A percentile compares a stretch with the other conserved stretches of the same genome.
These are phyloP conservation scores for Monodelphis domestica DNA, from an alignment of 2,797 vertebrate genomes.

Conservation along the genomic window DNA sequence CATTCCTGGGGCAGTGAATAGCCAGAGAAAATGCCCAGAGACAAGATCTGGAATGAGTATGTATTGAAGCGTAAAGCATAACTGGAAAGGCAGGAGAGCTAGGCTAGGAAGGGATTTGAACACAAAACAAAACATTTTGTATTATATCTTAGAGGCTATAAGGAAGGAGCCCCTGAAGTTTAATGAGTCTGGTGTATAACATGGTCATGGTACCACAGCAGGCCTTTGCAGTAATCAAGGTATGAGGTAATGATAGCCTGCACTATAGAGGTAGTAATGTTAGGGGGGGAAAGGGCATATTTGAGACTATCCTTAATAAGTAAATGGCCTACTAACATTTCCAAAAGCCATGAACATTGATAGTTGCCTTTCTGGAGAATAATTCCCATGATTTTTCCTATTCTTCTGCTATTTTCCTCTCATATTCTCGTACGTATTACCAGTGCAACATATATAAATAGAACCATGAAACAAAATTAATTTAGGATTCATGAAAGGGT, in stretches of 20 bases:
- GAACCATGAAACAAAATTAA: neutral
- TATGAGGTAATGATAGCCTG: too few species aligned
- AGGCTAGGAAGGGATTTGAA: neutral
- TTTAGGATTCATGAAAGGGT: neutral
- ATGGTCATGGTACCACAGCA: too few species aligned
- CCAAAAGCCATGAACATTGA: too few species aligned
- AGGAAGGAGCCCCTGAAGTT: too few species aligned
- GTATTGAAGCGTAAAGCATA: neutral
- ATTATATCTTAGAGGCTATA: too few species aligned
- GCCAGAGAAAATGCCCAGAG: neutral
- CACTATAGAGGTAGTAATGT: too few species aligned
- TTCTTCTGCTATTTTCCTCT: neutral
- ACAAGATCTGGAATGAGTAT: neutral
- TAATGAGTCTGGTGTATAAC: too few species aligned
- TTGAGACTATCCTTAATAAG: too few species aligned
- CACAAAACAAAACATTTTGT: neutral
- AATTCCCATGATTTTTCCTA: neutral
- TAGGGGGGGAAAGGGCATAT: too few species aligned
- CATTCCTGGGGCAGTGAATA: neutral
- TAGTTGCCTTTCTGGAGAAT: neutral
- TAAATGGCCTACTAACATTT: too few species aligned
- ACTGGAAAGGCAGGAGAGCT: neutral
- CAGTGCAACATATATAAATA: neutral
- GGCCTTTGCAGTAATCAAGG: too few species aligned
- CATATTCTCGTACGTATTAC: neutral